Base-by-base conservation (phyloP, 2,888 invertebrate species). In the Cheilosia scutellata region DNA sequence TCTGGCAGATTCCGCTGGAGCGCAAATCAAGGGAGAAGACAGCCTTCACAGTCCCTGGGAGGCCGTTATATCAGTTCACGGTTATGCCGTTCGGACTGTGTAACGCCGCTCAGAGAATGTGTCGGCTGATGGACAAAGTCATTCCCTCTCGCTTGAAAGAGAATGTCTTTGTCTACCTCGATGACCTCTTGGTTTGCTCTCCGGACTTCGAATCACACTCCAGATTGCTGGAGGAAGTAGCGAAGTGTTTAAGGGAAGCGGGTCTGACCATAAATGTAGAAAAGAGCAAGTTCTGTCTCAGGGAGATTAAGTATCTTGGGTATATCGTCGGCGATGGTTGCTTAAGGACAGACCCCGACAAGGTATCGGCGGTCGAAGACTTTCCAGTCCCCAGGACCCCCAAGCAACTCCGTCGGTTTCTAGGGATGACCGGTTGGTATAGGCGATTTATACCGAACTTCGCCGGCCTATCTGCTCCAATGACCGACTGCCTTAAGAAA, bases 1-100 rank as follows among this genome's bases (percentile, higher is more conserved):
- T 47, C 31, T 63, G 63, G 63, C 63, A 63, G 31, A 63, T 63
- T 29, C 62, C 62, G 1, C 47, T 62, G 62, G 62, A 62, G 47
- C 31, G 42, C 11, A 9, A 25, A 25, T 60, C 40, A 11, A 37
- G 20, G 5, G 5, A 60, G 58, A 20, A 37, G 13, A 62, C 44
- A 29, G 62, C 42, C 42, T 62, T 62, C 29, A 27, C 62, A 62
- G 44, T 62, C 29, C 62, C 44, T 42, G 44, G 44, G 29, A 29
- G 31, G 13, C 49, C 49, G 11, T 4, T 37, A 11, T 37, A 37
- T 11, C 37, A 37, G 37, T 37, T 37, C 37, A 37, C 11, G 11
- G 37, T 37, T 2, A 37, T 37, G 37, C 37, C 37, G 11, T 37
- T 37, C 37, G 37, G 11, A 11, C 37, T 37, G 37, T 37, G 37